phyloP scores from a whole-genome alignment of 2,113 vertebrate species.

The Aramus guarauna region DNA sequence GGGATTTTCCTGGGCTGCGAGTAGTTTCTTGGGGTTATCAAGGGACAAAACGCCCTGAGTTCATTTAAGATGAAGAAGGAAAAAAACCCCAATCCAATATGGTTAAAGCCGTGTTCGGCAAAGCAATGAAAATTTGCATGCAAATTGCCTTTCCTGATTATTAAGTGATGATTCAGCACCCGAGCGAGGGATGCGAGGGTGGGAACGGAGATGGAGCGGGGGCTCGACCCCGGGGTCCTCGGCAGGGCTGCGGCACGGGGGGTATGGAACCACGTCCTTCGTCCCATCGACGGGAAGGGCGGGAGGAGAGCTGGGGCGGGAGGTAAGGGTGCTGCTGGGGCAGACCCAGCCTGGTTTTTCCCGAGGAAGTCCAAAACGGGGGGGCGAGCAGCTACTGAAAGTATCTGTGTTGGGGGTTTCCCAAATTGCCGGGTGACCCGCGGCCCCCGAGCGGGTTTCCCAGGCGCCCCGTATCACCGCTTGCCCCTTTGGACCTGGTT shows the following conservation, averaged over 20 bases:
- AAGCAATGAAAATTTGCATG: slow-evolving; percentile 9
- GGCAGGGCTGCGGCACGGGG: accelerated
- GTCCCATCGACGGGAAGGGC: background rate
- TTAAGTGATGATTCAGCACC: background rate
- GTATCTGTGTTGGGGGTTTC: accelerated
- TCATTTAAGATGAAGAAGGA: background rate
- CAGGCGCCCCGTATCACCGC: background rate
- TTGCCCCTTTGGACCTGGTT: accelerated
- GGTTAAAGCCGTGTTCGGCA: background rate
- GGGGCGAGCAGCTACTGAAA: background rate
- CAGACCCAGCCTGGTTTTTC: background rate
- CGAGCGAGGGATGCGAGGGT: background rate
- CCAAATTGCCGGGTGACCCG: accelerated
- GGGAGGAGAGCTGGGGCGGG: background rate
- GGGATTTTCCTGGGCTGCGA: background rate
- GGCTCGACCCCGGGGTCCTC: background rate
- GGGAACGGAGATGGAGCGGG: background rate
- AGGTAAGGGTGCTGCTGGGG: background rate
- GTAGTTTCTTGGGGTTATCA: background rate
- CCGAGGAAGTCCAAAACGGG: background rate
- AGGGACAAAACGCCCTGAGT: background rate
- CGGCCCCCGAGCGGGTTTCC: accelerated
- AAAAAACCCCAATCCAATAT: background rate
- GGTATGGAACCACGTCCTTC: accelerated
- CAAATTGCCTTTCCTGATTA: background rate